These are phyloP conservation scores for Cyphomyrmex costatus DNA, from an alignment of 1,140 invertebrate genomes.

Conservation along the genomic window DNA sequence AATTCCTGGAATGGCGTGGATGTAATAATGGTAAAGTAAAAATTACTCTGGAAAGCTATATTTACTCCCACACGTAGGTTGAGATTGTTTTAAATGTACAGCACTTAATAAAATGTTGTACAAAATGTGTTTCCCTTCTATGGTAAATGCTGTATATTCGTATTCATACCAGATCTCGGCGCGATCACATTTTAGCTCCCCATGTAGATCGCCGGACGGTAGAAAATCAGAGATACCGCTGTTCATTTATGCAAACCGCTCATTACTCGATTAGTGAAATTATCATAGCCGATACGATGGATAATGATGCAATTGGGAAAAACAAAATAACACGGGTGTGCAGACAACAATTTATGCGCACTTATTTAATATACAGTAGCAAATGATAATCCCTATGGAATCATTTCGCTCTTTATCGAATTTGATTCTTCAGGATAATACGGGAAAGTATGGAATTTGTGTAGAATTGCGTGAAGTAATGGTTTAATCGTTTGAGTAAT, in stretches of 20 bases:
- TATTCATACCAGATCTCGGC: constrained; percentile 4
- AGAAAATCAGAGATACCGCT: constrained; percentile 53
- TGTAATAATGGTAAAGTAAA: neutral
- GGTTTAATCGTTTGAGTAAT: neutral
- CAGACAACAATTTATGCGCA: constrained; percentile 12
- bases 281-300: constrained; percentile 48
- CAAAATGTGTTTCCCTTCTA: constrained; percentile 6
- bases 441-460: constrained; percentile 15
- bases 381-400: neutral
- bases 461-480: neutral
- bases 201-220: neutral
- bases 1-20: neutral
- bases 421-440: neutral
- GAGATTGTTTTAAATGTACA: neutral
- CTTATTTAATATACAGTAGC: constrained; percentile 49
- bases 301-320: constrained; percentile 48
- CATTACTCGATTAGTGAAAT: constrained; percentile 56
- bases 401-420: constrained; percentile 35
- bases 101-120: neutral
- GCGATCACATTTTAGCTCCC: constrained; percentile 27
- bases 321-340: constrained; percentile 12
- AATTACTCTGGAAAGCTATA: neutral
- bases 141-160: constrained; percentile 1
- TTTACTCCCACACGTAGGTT: too few relatives aligned
- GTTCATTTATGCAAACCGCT: constrained; percentile 61